Evolutionary conservation across 2,113 vertebrate species (phyloP).

Genomic region (Acanthochromis polyacanthus): DNA sequence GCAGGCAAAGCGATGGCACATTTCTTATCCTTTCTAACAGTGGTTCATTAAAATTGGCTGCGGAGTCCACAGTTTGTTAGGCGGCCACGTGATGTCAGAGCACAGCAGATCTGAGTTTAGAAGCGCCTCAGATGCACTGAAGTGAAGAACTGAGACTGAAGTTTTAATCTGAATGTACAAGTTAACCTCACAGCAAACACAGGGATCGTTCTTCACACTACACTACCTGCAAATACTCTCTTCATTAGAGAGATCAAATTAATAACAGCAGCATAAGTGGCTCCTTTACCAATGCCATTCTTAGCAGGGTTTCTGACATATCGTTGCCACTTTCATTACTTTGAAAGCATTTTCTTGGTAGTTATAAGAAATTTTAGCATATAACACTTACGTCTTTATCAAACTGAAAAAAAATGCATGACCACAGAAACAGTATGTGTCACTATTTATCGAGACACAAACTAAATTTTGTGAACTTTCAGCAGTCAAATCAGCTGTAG

Average conservation of each 20-base stretch:
- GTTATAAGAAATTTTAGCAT: too few relatives aligned
- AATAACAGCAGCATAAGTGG: neutral
- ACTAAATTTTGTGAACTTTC: too few relatives aligned
- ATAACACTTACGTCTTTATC: too few relatives aligned
- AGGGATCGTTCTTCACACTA: neutral
- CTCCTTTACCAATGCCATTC: neutral
- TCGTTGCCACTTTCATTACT: too few relatives aligned
- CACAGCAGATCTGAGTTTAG: slow-evolving; percentile 28
- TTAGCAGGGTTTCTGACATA: too few relatives aligned
- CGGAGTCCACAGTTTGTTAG: slow-evolving; percentile 32
- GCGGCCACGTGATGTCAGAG: slow-evolving; percentile 41
- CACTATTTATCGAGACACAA: too few relatives aligned
- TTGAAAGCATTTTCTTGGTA: too few relatives aligned
- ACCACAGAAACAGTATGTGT: too few relatives aligned
- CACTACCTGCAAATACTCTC: neutral
- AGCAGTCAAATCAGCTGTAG: too few relatives aligned
- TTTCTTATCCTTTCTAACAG: slow-evolving; percentile 43
- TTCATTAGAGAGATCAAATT: neutral
- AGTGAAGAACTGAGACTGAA: slow-evolving; percentile 3
- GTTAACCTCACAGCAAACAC: slow-evolving; percentile 2
- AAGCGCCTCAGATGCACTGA: slow-evolving; percentile 17
- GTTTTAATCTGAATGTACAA: slow-evolving; percentile 8
- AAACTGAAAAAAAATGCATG: too few relatives aligned
- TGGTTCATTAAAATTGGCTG: slow-evolving; percentile 49
- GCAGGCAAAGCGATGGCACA: slow-evolving; percentile 25